Evolutionary conservation across 30 jellyfish, hydroid and myxozoan genomes (phyloP), one percentile per base, ranked within the genome.

Genomic region (Nemopilema nomurai): DNA sequence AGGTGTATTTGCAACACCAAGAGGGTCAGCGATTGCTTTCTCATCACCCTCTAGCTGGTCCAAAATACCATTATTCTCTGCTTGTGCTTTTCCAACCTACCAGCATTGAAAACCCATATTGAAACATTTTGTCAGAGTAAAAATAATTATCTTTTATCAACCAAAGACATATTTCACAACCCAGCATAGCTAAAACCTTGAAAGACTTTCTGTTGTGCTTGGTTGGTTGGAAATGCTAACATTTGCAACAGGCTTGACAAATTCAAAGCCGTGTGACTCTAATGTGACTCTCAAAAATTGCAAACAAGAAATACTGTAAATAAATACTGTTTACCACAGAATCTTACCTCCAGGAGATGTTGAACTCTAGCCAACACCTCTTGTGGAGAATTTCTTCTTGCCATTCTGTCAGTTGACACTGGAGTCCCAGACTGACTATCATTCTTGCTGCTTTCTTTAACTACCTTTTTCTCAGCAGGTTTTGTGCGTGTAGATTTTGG

Each of bases 21-120:
- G 85, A 0, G 95, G 95, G 71, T 86, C 95, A 0, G 70, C 52
- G 1, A 18, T 16, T 8, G 33, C 85, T 27, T 53, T 62, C 28
- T 33, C 50, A 0, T 81, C 18, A 26, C 75, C 62, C 24, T 77
- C 95, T 52, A 75, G 84, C 28, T 76, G 89, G 67, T 91, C 98
- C 49, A 92, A 71, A 16, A 86, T 63, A 6, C 98, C 98, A 87
- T 92, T 92, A 67, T 92, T 92, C 80, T 92, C 97, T 27, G 98
- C 98, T 74, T 92, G 98, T 25, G 98, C 98, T 69, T 90, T 84
- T 29, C 98, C 98, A 51, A 87, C 98, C 98, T 92, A 76, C 1
- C 57, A 41, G 9, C 6, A 86, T 57, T 1, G 9, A 57, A 21
- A 24, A 49, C 51, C 49, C 26, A 7, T 28, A 21, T 21, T 4